Base-by-base conservation (phyloP, 2,113 vertebrate genomes). In the Hydrochoerus hydrochaeris region DNA sequence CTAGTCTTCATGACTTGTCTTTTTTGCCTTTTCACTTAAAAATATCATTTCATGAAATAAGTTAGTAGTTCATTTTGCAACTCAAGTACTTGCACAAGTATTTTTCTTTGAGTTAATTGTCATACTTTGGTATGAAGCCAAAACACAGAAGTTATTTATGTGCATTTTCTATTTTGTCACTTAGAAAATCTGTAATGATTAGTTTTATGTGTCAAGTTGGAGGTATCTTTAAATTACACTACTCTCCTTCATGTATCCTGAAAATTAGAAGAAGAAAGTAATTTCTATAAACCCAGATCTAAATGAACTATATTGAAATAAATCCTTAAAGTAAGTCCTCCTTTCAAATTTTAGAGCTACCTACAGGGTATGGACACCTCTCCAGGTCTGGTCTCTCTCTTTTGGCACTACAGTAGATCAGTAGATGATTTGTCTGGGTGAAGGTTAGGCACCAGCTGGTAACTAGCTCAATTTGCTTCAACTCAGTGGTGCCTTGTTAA, bases 391-490 rank as follows among this genome's bases (percentile, higher is more conserved):
- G 0, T 69, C 35, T 95, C 41, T 69, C 35, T 95, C 41, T 41
- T 30, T 24, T 28, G 7, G 26, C 63, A 35, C 10, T 32, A 54
- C 0, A 38, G 32, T 32, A 38, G 9, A 63, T 16, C 0, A 38
- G 24, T 32, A 38, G 9, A 63, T 16, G 46, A 84, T 67, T 86
- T 62, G 77, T 75, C 57, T 92, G 58, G 52, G 24, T 69, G 41
- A 93, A 58, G 26, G n/a, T 38, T 80, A 41, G 94, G 75, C 85
- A 90, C 85, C 88, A 77, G 83, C 93, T 98, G 95, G 94, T 96
- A 93, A 58, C 87, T 85, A 97, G 95, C 94, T 91, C 97, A 97
- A 95, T 98, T 98, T 98, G 96, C 97, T 98, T 98, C 95, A 97
- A 98, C 95, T 94, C 96, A 97, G 81, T 94, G 95, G 87, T 96